Evolutionary conservation across 2,113 vertebrate species (phyloP).

Genomic region (Galbula dea): DNA sequence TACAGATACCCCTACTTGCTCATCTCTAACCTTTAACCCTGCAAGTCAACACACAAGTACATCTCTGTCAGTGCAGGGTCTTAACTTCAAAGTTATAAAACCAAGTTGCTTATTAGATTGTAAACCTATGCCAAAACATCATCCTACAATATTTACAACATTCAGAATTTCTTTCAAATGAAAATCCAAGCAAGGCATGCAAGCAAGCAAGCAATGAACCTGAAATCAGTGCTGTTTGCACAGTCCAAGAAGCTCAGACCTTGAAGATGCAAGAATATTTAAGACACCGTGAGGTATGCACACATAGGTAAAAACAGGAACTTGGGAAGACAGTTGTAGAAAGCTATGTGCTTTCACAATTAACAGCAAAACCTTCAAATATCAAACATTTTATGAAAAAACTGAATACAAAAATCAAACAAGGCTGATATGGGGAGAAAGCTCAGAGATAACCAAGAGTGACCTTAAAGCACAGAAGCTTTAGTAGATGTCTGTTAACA

Average conservation of each 20-base stretch:
- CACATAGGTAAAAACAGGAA: not conserved
- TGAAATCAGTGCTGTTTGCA: not conserved
- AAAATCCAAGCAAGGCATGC: not conserved
- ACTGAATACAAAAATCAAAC: not conserved
- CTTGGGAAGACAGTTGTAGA: fast-evolving
- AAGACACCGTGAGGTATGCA: not conserved
- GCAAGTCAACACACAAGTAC: not conserved
- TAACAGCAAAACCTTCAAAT: not conserved
- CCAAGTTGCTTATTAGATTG: not conserved
- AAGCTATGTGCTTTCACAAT: not conserved
- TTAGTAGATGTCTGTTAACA: not conserved
- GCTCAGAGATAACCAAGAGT: not conserved
- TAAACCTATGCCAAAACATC: not conserved
- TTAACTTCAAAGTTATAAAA: not conserved
- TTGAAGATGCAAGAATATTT: not conserved
- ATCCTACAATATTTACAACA: not conserved
- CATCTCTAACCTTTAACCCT: not conserved
- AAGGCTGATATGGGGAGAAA: not conserved
- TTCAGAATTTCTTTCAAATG: not conserved
- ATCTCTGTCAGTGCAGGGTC: not conserved
- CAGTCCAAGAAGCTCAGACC: not conserved
- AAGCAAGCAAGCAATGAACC: not conserved
- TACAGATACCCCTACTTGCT: not conserved
- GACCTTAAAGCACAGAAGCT: not conserved
- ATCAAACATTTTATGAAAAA: not conserved